phyloP scores from a whole-genome alignment of 2,113 vertebrate genomes.

The Ciconia stormi region DNA sequence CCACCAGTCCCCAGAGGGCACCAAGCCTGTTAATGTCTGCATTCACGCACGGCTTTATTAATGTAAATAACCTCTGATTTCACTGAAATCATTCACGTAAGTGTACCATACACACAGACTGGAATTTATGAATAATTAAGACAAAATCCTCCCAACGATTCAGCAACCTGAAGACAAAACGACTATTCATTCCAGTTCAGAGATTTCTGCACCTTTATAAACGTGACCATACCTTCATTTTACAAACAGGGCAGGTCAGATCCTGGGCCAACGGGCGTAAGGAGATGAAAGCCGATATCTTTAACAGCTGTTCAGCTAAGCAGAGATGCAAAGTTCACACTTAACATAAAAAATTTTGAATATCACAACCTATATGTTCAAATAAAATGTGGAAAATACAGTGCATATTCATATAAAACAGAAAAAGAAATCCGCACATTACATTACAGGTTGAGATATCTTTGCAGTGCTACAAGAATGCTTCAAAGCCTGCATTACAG shows the following conservation, averaged over 20 bases:
- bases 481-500: background rate
- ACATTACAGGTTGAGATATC: background rate
- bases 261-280: background rate
- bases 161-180: background rate
- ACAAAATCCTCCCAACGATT: background rate
- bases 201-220: background rate
- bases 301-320: background rate
- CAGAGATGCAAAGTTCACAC: background rate
- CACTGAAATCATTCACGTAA: background rate
- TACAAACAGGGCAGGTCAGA: background rate
- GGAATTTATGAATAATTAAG: background rate
- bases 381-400: background rate
- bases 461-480: background rate
- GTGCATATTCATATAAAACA: background rate
- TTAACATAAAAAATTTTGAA: background rate
- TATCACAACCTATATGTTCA: background rate
- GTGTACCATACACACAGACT: background rate
- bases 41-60: background rate
- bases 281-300: background rate
- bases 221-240: background rate
- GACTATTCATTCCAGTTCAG: background rate
- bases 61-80: background rate
- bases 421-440: background rate
- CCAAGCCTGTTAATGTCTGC: too few species aligned
- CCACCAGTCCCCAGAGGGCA: background rate